Evolutionary conservation across 2,797 vertebrate genomes (phyloP).

Genomic region (Gouania willdenowi): DNA sequence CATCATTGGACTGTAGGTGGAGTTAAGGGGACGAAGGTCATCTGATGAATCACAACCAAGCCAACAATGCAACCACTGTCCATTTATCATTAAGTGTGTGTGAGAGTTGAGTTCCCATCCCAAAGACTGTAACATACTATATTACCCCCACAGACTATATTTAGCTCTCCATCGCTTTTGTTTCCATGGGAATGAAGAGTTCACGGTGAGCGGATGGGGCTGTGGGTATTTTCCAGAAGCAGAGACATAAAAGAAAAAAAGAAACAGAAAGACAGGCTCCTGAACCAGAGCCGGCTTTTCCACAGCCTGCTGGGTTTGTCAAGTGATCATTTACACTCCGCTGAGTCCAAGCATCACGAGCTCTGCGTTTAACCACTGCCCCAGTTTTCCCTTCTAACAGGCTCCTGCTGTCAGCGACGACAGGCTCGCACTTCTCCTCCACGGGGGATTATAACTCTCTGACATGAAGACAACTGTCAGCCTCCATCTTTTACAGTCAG

Average conservation of each 20-base stretch:
- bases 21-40: no score
- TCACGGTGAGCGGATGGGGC: constrained; percentile 26
- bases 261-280: constrained; percentile 27
- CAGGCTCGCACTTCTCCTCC: constrained; percentile 10
- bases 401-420: constrained; percentile 4
- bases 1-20: no score
- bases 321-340: constrained; percentile 56
- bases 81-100: not conserved
- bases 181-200: constrained; percentile 68
- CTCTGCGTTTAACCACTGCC: constrained; percentile 45
- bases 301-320: constrained; percentile 52
- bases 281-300: constrained; percentile 37
- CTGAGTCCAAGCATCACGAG: constrained; percentile 45
- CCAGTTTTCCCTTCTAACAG: constrained; percentile 33
- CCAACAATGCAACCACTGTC: no score
- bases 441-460: no score
- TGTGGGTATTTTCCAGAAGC: constrained; percentile 52
- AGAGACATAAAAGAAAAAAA: no score
- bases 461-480: no score
- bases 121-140: constrained; percentile 13
- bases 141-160: constrained; percentile 45
- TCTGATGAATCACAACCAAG: no score
- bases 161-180: constrained; percentile 46
- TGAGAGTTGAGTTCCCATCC: not conserved
- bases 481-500: no score